Evolutionary conservation across 1,140 invertebrate species (phyloP).

Genomic region (Xylocopa sonorina): DNA sequence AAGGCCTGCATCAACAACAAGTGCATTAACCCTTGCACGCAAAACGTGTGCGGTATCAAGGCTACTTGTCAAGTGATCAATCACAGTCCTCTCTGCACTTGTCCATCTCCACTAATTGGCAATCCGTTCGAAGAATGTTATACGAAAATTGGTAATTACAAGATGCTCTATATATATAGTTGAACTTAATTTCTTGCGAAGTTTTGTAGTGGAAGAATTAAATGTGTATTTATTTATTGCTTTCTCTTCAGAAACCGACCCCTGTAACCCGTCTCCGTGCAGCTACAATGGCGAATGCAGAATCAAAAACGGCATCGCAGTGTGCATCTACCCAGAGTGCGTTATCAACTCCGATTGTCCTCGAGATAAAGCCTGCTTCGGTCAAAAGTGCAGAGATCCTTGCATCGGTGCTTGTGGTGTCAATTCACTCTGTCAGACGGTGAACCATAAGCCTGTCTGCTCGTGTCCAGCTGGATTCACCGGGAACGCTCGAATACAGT

Average conservation of each 20-base stretch:
- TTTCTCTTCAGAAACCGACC: constrained; percentile 82
- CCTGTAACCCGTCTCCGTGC: constrained; percentile 92
- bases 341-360: constrained; percentile 92
- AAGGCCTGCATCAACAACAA: constrained; percentile 88
- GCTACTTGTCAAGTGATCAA: constrained; percentile 88
- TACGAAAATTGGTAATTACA: constrained; percentile 78
- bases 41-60: constrained; percentile 86
- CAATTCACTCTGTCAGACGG: constrained; percentile 91
- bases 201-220: too few species aligned
- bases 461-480: constrained; percentile 90
- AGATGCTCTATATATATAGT: not conserved
- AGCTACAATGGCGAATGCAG: constrained; percentile 90
- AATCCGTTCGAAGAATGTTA: constrained; percentile 89
- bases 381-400: constrained; percentile 91
- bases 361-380: constrained; percentile 90
- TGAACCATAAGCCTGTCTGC: constrained; percentile 92
- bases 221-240: not conserved
- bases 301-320: constrained; percentile 86
- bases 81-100: constrained; percentile 91
- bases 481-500: constrained; percentile 91
- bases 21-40: constrained; percentile 88
- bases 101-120: constrained; percentile 86
- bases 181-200: not conserved
- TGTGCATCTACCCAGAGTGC: constrained; percentile 93
- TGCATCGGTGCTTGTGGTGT: constrained; percentile 91